These are phyloP conservation scores for Caenorhabditis panamensis DNA, from an alignment of 2,888 invertebrate species.

Conservation along the genomic window DNA sequence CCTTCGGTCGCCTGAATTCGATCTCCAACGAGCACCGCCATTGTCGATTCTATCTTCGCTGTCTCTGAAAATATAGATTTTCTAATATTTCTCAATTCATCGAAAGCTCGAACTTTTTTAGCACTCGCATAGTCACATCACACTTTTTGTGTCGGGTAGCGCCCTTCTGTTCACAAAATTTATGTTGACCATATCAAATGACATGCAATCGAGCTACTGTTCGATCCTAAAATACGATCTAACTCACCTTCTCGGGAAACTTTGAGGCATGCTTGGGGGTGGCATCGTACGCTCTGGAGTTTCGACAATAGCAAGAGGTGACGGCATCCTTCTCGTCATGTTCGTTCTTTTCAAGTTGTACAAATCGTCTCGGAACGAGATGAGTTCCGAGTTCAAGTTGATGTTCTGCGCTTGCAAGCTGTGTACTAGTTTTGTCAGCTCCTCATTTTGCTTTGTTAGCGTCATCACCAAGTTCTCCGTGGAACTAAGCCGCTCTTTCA, in stretches of 20 bases:
- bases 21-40: slow-evolving; percentile 57
- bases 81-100: too few species aligned
- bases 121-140: too few species aligned
- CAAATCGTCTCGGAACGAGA: slow-evolving; percentile 52
- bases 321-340: slow-evolving; percentile 51
- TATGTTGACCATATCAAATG: too few species aligned
- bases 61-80: slow-evolving; percentile 44
- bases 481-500: slow-evolving; percentile 37
- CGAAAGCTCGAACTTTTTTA: too few species aligned
- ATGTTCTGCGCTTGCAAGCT: slow-evolving; percentile 45
- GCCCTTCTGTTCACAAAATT: too few species aligned
- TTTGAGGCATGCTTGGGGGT: slow-evolving; percentile 26
- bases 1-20: slow-evolving; percentile 54
- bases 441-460: slow-evolving; percentile 47
- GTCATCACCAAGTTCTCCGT: slow-evolving; percentile 26
- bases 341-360: slow-evolving; percentile 39
- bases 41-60: slow-evolving; percentile 45
- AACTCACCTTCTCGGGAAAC: slow-evolving; percentile 44
- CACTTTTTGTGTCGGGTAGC: too few species aligned
- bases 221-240: background rate
- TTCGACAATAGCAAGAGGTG: slow-evolving; percentile 47
- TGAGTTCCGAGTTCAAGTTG: slow-evolving; percentile 51
- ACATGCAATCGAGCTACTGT: too few species aligned
- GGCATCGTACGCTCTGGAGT: slow-evolving; percentile 33
- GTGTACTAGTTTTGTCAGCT: slow-evolving; percentile 51